phyloP scores from a whole-genome alignment of 2,113 vertebrate species.

The Megaptera novaeangliae region DNA sequence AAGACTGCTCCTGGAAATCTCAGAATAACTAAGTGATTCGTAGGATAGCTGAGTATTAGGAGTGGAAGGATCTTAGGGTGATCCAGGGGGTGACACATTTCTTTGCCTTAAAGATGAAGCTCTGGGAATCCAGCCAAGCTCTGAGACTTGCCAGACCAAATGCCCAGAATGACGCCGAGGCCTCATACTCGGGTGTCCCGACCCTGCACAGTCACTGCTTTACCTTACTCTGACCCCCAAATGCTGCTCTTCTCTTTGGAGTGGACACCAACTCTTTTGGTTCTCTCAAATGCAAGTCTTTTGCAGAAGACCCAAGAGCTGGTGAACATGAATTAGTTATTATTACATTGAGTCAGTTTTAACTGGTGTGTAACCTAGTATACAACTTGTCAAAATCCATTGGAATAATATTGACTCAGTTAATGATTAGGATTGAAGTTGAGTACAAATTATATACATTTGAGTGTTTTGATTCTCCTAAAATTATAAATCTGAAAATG shows the following conservation, averaged over 20 bases:
- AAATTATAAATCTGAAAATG: background rate
- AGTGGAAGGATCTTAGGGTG: background rate
- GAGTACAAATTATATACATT: background rate
- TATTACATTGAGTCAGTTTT: background rate
- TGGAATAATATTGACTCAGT: background rate
- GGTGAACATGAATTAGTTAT: background rate
- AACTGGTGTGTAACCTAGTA: background rate
- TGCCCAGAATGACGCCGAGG: background rate
- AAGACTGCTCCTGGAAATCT: background rate
- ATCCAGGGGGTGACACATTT: background rate
- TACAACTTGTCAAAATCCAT: background rate
- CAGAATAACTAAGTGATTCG: background rate
- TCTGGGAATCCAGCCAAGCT: background rate
- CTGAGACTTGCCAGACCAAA: background rate
- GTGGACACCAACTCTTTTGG: background rate
- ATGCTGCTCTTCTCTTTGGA: background rate
- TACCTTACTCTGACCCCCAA: no score
- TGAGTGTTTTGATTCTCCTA: background rate
- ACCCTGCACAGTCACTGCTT: background rate
- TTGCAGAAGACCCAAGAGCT: background rate
- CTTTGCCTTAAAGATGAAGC: background rate
- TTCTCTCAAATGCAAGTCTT: background rate
- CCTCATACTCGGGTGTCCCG: rapidly evolving
- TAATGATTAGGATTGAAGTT: background rate
- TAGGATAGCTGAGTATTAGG: background rate